These are phyloP conservation scores for Cheilosia urbana DNA, from an alignment of 2,888 invertebrate species.

Conservation along the genomic window DNA sequence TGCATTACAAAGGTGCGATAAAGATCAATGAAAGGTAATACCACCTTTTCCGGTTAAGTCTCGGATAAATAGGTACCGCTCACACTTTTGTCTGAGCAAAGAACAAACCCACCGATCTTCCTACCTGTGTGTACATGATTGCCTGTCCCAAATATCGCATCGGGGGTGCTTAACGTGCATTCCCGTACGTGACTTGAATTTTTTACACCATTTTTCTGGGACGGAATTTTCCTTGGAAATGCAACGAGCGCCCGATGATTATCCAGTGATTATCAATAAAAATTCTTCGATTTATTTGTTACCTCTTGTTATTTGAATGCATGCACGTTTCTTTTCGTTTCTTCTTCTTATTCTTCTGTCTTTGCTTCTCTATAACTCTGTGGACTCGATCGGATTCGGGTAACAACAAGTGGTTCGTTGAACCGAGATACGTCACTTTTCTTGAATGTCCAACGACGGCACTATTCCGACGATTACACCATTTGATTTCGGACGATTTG, in stretches of 20 bases:
- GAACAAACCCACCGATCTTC: conserved; percentile 41
- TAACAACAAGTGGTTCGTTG: conserved; percentile 75
- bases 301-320: conserved; percentile 64
- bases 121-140: conserved; percentile 47
- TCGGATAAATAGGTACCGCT: conserved; percentile 67
- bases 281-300: conserved; percentile 72
- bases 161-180: conserved; percentile 67
- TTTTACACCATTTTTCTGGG: conserved; percentile 58
- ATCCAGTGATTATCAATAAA: conserved; percentile 75
- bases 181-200: conserved; percentile 74
- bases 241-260: conserved; percentile 54
- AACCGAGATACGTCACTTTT: conserved; percentile 67
- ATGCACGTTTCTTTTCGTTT: conserved; percentile 38
- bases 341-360: background rate
- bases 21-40: conserved; percentile 74
- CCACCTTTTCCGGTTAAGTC: conserved; percentile 73
- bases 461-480: conserved; percentile 71
- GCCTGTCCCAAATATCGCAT: conserved; percentile 69
- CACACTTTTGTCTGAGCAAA: conserved; percentile 53
- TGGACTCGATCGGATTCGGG: conserved; percentile 51
- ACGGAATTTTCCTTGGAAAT: conserved; percentile 72
- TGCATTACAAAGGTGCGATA: conserved; percentile 74
- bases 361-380: conserved; percentile 9
- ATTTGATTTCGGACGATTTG: conserved; percentile 56
- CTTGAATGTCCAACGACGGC: conserved; percentile 63